Conservation (phyloP, 2,888 invertebrate species). For the Lepidochrysops patricia region DNA sequence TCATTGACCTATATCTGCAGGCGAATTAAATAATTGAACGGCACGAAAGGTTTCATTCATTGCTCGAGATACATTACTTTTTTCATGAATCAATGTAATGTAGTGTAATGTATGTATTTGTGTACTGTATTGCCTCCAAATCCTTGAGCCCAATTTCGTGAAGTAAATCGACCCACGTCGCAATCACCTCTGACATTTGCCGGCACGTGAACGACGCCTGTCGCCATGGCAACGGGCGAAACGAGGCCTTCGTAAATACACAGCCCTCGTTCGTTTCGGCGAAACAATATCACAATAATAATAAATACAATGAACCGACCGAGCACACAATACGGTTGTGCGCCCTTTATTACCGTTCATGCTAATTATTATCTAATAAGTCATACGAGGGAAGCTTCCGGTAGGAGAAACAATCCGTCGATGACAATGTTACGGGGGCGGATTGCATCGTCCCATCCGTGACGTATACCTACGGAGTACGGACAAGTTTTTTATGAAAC, state of each 20-base stretch:
- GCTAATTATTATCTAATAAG: background rate
- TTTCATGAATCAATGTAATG: background rate
- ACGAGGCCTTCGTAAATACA: conserved; percentile 8
- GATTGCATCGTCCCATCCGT: conserved; percentile 27
- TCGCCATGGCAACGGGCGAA: conserved; percentile 43
- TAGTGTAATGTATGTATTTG: background rate
- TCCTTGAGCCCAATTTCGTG: conserved; percentile 29
- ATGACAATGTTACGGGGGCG: conserved; percentile 30
- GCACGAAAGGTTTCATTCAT: background rate
- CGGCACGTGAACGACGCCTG: conserved; percentile 44
- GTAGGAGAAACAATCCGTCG: conserved; percentile 21
- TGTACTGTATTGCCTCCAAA: background rate
- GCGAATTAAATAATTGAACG: background rate
- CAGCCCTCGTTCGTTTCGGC: conserved; percentile 11
- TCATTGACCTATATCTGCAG: no score
- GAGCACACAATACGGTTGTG: background rate
- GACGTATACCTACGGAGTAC: conserved; percentile 44
- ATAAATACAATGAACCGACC: background rate
- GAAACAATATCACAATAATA: background rate
- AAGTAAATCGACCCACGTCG: conserved; percentile 30
- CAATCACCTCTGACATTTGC: conserved; percentile 27
- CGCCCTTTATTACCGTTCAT: background rate
- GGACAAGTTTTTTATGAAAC: conserved; percentile 57
- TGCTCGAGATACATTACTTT: background rate
- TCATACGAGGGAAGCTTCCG: background rate